phyloP scores from a whole-genome alignment of 2,888 invertebrate species.

The Argyresthia goedartella region DNA sequence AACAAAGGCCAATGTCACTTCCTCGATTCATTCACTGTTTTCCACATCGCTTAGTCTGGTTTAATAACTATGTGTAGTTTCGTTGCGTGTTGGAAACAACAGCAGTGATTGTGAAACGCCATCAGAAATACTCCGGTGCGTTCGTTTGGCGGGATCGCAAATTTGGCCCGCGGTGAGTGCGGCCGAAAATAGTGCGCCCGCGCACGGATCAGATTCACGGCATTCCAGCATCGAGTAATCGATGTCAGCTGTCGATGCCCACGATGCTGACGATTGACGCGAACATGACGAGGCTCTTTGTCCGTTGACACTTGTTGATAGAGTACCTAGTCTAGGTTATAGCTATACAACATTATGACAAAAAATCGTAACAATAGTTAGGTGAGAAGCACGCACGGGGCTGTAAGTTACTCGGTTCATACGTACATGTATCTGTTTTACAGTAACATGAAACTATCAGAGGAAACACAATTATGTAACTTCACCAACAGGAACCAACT shows the following conservation, averaged over 20 bases:
- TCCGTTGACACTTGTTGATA: not conserved
- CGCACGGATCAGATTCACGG: conserved; percentile 62
- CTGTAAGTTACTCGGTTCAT: too few relatives aligned
- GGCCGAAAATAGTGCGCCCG: conserved; percentile 54
- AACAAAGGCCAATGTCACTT: conserved; percentile 53
- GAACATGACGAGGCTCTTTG: not conserved
- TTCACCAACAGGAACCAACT: too few relatives aligned
- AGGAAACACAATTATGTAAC: too few relatives aligned
- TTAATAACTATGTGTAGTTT: not conserved
- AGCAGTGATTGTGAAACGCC: conserved; percentile 50
- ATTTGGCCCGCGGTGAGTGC: conserved; percentile 61
- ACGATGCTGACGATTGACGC: not conserved
- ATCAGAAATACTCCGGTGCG: conserved; percentile 60
- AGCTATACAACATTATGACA: not conserved
- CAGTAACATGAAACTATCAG: too few relatives aligned
- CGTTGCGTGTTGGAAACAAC: conserved; percentile 18
- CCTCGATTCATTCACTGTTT: conserved; percentile 28
- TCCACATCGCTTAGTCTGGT: conserved; percentile 17
- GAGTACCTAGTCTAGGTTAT: not conserved
- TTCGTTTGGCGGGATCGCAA: conserved; percentile 65
- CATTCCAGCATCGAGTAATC: conserved; percentile 29
- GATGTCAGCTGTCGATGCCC: not conserved
- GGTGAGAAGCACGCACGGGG: not conserved
- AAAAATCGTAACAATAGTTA: not conserved
- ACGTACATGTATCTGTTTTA: too few relatives aligned